These are phyloP conservation scores for Tursiops truncatus DNA, from an alignment of 2,113 vertebrate genomes.

Conservation along the genomic window DNA sequence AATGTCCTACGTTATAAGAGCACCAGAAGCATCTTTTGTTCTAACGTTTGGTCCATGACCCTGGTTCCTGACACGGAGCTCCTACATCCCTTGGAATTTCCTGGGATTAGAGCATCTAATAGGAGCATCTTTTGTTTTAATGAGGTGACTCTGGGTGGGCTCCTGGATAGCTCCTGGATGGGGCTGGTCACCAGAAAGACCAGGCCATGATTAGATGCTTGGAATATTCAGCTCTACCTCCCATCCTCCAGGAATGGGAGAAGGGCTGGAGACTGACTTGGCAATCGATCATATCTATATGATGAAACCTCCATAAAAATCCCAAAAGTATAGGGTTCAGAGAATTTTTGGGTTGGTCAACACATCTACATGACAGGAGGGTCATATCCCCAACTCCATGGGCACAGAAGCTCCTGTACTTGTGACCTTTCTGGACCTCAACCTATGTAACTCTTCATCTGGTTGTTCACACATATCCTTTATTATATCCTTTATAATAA, in stretches of 20 bases:
- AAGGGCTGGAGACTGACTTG: not conserved
- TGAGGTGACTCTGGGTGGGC: not conserved
- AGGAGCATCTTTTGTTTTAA: not conserved
- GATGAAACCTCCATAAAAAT: not conserved
- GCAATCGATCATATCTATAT: not conserved
- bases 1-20: not conserved
- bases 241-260: not conserved
- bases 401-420: not conserved
- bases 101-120: not conserved
- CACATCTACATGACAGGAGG: not conserved
- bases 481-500: not conserved
- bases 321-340: not conserved
- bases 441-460: not conserved
- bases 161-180: not conserved
- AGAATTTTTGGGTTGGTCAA: not conserved
- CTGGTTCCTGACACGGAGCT: not conserved
- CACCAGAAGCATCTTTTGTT: not conserved
- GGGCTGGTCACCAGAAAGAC: not conserved
- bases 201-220: not conserved
- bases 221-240: not conserved
- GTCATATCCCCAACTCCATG: not conserved
- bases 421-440: not conserved
- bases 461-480: not conserved
- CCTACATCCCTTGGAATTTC: not conserved
- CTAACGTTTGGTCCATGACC: not conserved